Evolutionary conservation across 2,888 invertebrate species (phyloP), one percentile per base, ranked within the genome.

Genomic region (Ditylenchus weischeri): DNA sequence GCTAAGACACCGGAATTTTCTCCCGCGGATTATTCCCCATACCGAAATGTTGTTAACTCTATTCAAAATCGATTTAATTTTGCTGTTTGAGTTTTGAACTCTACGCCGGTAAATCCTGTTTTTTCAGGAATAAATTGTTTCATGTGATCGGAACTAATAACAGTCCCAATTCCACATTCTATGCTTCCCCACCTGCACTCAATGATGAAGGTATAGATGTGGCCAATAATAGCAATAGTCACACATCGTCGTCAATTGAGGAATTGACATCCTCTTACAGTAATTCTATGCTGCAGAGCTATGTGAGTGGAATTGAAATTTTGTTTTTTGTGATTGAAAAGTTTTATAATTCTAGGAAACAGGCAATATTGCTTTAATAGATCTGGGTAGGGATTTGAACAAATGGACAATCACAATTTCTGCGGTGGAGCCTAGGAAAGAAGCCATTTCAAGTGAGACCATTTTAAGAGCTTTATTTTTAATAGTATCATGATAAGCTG

Each of bases 341-440:
- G 23, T 59, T 7, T 13, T 21, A 5, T 19, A 19, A 19, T 38
- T 18, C 13, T 43, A 62, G 62, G 62, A 62, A 29, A 47, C 47
- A 13, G 66, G 57, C 21, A 60, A 65, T 50, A 66, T 72, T 19
- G 70, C 65, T 21, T 38, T 72, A 43, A 48, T 66, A 23, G 75
- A 73, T 51, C 48, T 63, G 21, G 68, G 75, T 15, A 74, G 70
- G 15, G 76, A 81, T 64, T 72, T 81, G 69, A 78, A 76, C 63
- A 71, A 69, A 21, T 83, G 83, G 83, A 74, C 63, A 23, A 78
- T 82, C 8, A 63, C 69, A n/a, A 76, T 82, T 8, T 66, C 75
- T 7, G 66, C 69, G 54, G 74, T 83, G 19, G 78, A 75, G 57
- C 79, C 79, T n/a, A 62, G 79, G 13, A 72, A 73, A 57, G 80